Conservation (phyloP, 2,113 vertebrate species). For the Elgaria multicarinata region DNA sequence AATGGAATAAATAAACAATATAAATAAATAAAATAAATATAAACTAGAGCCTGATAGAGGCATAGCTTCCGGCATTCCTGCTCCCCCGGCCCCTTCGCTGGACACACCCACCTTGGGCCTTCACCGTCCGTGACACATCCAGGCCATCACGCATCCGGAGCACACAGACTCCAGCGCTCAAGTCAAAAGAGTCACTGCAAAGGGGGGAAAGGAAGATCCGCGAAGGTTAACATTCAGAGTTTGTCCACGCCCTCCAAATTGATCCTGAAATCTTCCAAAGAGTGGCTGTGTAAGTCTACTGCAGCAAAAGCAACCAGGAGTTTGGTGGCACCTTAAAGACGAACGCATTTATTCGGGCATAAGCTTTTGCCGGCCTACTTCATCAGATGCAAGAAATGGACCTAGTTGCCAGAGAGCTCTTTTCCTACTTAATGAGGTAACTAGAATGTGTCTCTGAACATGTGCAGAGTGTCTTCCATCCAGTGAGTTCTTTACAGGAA, state of each 20-base stretch:
- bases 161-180: conserved; percentile 76
- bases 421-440: neutral
- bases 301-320: too few relatives aligned
- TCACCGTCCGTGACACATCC: conserved; percentile 70
- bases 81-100: neutral
- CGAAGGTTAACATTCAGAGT: neutral
- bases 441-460: neutral
- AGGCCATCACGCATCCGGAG: conserved; percentile 76
- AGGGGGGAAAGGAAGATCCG: neutral
- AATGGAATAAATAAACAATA: too few relatives aligned
- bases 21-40: too few relatives aligned
- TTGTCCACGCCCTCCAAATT: neutral
- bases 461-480: neutral
- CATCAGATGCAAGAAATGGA: too few relatives aligned
- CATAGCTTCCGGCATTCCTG: neutral
- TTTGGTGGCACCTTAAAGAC: too few relatives aligned
- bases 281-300: too few relatives aligned
- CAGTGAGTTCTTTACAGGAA: neutral
- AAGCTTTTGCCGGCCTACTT: too few relatives aligned
- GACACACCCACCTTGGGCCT: conserved; percentile 68
- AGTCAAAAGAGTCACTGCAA: conserved; percentile 79
- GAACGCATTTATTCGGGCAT: too few relatives aligned
- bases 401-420: neutral
- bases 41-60: neutral
- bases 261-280: neutral